Evolutionary conservation across 2,888 invertebrate species (phyloP).

Genomic region (Callyntrura sp.): DNA sequence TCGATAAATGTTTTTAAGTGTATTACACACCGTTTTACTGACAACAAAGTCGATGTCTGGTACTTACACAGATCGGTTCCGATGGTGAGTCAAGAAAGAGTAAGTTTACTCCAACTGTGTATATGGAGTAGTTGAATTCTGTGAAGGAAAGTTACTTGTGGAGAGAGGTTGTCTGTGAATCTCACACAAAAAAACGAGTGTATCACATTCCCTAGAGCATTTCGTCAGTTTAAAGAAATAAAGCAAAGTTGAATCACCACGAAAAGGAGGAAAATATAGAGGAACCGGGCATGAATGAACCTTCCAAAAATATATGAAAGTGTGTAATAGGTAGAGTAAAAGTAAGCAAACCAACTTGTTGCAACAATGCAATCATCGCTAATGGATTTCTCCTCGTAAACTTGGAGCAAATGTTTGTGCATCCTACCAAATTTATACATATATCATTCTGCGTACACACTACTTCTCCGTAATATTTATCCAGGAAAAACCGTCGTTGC

Average conservation of each 20-base stretch:
- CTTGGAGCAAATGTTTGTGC: slow-evolving; percentile 62
- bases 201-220: slow-evolving; percentile 63
- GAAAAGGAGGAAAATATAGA: slow-evolving; percentile 12
- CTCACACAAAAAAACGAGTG: slow-evolving; percentile 51
- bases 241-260: slow-evolving; percentile 56
- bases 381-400: slow-evolving; percentile 78
- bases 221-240: slow-evolving; percentile 55
- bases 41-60: slow-evolving; percentile 49
- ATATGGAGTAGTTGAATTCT: background rate
- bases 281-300: slow-evolving; percentile 46
- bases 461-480: slow-evolving; percentile 29
- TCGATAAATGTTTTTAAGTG: slow-evolving; percentile 73
- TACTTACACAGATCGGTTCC: slow-evolving; percentile 28
- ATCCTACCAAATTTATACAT: slow-evolving; percentile 54
- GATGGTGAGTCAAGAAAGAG: background rate
- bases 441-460: slow-evolving; percentile 38
- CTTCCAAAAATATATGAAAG: slow-evolving; percentile 51
- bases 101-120: background rate
- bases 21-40: slow-evolving; percentile 65
- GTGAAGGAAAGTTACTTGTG: slow-evolving; percentile 1
- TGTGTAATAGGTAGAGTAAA: slow-evolving; percentile 31
- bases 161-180: slow-evolving; percentile 56
- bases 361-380: slow-evolving; percentile 79
- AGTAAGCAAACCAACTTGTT: slow-evolving; percentile 74
- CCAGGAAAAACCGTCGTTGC: background rate